Evolutionary conservation across 2,888 invertebrate genomes (phyloP), one percentile per base, ranked within the genome.

Genomic region (Drosophila setosimentum): DNA sequence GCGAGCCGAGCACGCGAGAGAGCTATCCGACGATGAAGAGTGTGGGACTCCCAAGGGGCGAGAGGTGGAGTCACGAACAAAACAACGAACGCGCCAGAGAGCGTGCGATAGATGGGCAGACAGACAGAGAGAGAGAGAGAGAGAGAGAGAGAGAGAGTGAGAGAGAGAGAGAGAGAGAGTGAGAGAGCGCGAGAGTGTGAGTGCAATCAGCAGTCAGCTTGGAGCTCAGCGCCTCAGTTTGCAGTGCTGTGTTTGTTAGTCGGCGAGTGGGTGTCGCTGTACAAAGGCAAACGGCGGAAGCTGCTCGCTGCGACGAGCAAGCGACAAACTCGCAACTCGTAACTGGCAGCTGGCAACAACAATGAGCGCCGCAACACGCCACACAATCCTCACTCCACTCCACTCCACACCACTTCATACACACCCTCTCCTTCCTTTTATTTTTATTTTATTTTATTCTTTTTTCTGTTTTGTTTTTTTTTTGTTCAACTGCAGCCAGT

Each of bases 251-350:
- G 45, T 45, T 45, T 16, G 57, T 42, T 53, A 65, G 73, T 69
- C 57, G 71, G 64, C 76, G 70, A 76, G 81, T 80, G 80, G 80
- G 80, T 73, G 76, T 78, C 81, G 78, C 76, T 73, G 66, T 61
- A 58, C 68, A 49, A 57, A 71, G 67, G 65, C 70, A 40, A n/a
- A 16, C 68, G 45, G 59, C 83, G 85, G 85, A 87, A 85, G 83
- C 88, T 68, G 68, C 72, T 73, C 77, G 71, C 83, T 77, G 87
- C 73, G 80, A 71, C 73, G 24, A 37, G 42, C 33, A 32, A 24
- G 42, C 58, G 30, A 45, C 32, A 5, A 58, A 66, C 48, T 51
- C 32, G 27, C 71, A 62, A 50, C 60, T 68, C 64, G 61, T 62
- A 48, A 65, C 55, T 16, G 10, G 10, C 53, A 65, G 21, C 49